Conservation (phyloP, 2,888 invertebrate genomes). For the Plagodis dolabraria region DNA sequence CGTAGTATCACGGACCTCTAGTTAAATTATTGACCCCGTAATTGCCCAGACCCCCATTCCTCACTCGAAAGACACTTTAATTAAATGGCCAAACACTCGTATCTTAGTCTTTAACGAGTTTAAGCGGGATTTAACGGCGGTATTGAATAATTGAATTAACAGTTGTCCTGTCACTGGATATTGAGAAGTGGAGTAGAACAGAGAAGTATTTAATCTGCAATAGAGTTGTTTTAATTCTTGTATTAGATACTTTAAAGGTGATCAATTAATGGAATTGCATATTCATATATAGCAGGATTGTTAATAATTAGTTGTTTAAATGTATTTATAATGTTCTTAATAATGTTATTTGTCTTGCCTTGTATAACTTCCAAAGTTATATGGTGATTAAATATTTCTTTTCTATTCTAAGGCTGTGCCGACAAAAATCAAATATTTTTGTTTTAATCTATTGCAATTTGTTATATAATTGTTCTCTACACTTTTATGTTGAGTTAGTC, state of each 20-base stretch:
- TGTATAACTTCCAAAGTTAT: too few species aligned
- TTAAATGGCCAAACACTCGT: constrained; percentile 36
- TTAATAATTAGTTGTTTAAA: too few species aligned
- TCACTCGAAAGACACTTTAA: constrained; percentile 38
- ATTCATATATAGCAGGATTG: too few species aligned
- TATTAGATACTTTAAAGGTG: too few species aligned
- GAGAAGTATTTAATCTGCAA: not conserved
- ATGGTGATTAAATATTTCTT: too few species aligned
- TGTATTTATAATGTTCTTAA: too few species aligned
- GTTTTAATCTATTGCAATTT: not conserved
- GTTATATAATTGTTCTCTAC: too few species aligned
- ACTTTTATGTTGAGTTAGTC: too few species aligned
- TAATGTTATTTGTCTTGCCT: too few species aligned
- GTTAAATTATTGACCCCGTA: constrained; percentile 40
- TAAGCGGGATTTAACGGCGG: constrained; percentile 28
- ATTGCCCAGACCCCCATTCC: constrained; percentile 38
- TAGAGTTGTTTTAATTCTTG: too few species aligned
- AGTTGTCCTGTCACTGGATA: constrained; percentile 16
- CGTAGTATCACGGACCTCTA: constrained; percentile 33
- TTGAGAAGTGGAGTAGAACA: constrained; percentile 1
- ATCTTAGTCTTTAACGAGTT: constrained; percentile 33
- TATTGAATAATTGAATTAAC: constrained; percentile 33
- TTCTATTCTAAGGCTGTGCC: too few species aligned
- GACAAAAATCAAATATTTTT: not conserved
- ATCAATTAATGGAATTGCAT: too few species aligned